phyloP scores from a whole-genome alignment of 2,113 vertebrate species.

The Eira barbara region DNA sequence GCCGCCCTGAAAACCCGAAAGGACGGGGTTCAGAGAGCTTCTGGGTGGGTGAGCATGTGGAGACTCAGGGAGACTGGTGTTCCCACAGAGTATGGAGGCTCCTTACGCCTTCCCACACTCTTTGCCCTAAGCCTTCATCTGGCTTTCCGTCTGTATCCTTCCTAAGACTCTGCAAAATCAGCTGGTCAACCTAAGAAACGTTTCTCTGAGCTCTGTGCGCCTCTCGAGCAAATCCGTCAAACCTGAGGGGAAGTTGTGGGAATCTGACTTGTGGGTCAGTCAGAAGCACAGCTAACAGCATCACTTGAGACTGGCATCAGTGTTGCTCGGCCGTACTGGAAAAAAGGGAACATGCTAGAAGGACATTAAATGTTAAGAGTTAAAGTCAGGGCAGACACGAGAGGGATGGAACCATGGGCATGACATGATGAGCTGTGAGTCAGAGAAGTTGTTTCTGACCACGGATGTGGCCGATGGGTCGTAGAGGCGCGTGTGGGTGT shows the following conservation, averaged over 20 bases:
- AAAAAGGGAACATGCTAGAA: neutral
- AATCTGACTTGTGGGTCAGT: neutral
- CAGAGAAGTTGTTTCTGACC: neutral
- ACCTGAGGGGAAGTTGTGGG: neutral
- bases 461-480: neutral
- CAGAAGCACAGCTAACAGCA: neutral
- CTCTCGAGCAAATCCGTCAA: neutral
- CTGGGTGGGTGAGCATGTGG: neutral
- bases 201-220: neutral
- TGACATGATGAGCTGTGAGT: neutral
- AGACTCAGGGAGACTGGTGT: neutral
- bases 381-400: neutral
- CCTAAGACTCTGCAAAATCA: neutral
- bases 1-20: neutral
- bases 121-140: neutral
- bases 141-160: neutral
- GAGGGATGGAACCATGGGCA: neutral
- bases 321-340: neutral
- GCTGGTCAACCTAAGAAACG: neutral
- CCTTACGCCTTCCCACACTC: neutral
- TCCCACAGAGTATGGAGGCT: neutral
- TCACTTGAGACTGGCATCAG: neutral
- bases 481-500: neutral
- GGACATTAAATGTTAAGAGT: neutral
- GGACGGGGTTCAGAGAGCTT: neutral